Evolutionary conservation across 2,888 invertebrate species (phyloP).

Genomic region (Marronus borbonicus): DNA sequence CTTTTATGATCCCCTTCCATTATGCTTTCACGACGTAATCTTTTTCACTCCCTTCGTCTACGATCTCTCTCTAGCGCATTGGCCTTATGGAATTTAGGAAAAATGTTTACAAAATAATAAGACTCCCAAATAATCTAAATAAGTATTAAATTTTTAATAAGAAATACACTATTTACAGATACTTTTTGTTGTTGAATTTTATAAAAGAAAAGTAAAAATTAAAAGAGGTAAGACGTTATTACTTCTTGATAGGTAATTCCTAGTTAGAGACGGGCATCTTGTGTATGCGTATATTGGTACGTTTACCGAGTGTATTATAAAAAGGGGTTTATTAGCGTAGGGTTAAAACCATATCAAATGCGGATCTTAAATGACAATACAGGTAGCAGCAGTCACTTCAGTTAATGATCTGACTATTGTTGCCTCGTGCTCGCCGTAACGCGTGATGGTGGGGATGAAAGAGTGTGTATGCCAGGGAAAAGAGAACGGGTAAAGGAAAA

Average conservation of each 20-base stretch:
- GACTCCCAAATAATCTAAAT: background rate
- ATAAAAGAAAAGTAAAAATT: no score
- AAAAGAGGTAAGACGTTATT: no score
- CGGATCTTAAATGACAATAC: slow-evolving; percentile 62
- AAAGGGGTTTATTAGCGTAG: slow-evolving; percentile 45
- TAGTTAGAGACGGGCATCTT: background rate
- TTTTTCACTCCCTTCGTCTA: slow-evolving; percentile 42
- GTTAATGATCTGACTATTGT: slow-evolving; percentile 68
- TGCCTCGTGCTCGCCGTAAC: slow-evolving; percentile 62
- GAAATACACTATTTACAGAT: background rate
- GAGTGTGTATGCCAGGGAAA: slow-evolving; percentile 57
- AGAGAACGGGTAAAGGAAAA: slow-evolving; percentile 64
- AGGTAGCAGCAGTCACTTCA: slow-evolving; percentile 68
- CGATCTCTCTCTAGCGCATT: slow-evolving; percentile 40
- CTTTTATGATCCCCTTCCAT: slow-evolving; percentile 70
- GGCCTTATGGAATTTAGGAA: slow-evolving; percentile 25
- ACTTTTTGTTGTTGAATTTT: background rate
- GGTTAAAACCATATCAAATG: slow-evolving; percentile 51
- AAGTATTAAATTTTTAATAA: background rate
- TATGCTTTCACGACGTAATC: slow-evolving; percentile 57
- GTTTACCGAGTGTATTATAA: background rate
- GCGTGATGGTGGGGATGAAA: slow-evolving; percentile 60
- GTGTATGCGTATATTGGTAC: no score
- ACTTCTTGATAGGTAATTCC: background rate
- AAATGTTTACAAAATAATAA: slow-evolving; percentile 26